Evolutionary conservation across 2,888 invertebrate species (phyloP), one percentile per base, ranked within the genome.

Genomic region (Epirrita christyi): DNA sequence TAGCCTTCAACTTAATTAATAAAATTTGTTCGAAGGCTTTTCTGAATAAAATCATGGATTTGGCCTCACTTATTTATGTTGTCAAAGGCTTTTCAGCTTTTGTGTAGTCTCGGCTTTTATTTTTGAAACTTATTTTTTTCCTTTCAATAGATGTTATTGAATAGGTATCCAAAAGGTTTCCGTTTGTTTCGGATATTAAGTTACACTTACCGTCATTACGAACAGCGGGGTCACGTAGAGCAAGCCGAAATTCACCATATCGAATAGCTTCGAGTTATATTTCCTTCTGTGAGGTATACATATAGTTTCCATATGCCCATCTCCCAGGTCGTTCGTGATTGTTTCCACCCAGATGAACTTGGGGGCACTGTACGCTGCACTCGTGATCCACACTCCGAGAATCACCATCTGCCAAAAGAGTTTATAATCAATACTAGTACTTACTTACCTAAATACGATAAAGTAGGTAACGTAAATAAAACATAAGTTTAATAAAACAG

Each of bases 281-380:
- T 95, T 95, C 82, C 94, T 93, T 5, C 96, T 93, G 73, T 96
- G 95, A 6, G 95, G 92, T 47, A 96, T 94, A 81, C 97, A 97
- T 61, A 96, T 95, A 0, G 94, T 94, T 75, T 96, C 95, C 66
- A 89, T 88, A 62, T 87, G 88, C 0, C 93, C 94, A 45, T 93
- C 92, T 15, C 89, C 91, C 9, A 95, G 86, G 42, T 92, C 85
- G 67, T 94, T 94, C 13, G 94, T 94, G 48, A 96, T 94, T 0
- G 96, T 96, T 76, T 96, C 95, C 67, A 96, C 96, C 93, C 96
- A 96, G 67, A 97, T 94, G 78, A 97, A 95, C 76, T 96, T 96
- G 0, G 97, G 97, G 2, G 95, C 95, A 62, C 96, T 97, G 88
- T 97, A 97, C 0, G 95, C 90, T 0, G 96, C 96, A 64, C 97